Evolutionary conservation across 2,888 invertebrate genomes (phyloP).

Genomic region (Geotrupes spiniger): DNA sequence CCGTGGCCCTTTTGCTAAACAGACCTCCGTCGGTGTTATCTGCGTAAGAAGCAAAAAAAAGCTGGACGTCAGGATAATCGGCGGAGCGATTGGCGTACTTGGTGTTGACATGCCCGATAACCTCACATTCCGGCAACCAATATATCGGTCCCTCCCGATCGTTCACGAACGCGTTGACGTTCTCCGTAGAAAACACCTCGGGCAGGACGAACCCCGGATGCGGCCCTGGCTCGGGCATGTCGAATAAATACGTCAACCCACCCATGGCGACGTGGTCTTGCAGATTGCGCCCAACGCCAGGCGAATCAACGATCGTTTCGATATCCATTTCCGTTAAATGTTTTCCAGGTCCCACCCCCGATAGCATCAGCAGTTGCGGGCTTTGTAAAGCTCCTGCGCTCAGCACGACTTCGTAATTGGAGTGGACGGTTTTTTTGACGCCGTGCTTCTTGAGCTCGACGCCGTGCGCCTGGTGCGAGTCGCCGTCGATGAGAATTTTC

Average conservation of each 20-base stretch:
- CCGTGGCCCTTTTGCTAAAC: conserved; percentile 66
- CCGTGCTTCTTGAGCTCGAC: conserved; percentile 61
- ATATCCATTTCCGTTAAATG: conserved; percentile 60
- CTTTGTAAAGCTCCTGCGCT: conserved; percentile 82
- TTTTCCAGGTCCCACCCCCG: conserved; percentile 71
- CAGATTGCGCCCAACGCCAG: conserved; percentile 77
- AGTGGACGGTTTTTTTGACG: conserved; percentile 53
- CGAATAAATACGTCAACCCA: conserved; percentile 70
- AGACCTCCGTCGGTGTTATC: conserved; percentile 78
- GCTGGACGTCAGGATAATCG: conserved; percentile 78
- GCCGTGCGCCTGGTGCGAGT: conserved; percentile 62
- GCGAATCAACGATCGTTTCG: conserved; percentile 58
- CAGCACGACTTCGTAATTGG: conserved; percentile 76
- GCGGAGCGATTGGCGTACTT: conserved; percentile 60
- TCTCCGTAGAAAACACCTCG: conserved; percentile 59
- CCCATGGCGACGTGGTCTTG: conserved; percentile 83
- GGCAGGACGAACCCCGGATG: conserved; percentile 67
- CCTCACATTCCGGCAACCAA: conserved; percentile 75
- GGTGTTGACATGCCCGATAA: conserved; percentile 72
- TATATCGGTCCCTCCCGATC: conserved; percentile 66
- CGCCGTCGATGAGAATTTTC: conserved; percentile 62
- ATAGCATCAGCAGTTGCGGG: conserved; percentile 83
- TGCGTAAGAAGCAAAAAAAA: conserved; percentile 68
- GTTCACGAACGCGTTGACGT: conserved; percentile 62
- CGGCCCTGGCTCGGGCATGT: conserved; percentile 53